Conservation (phyloP, 2,113 vertebrate genomes). For the Lota lota region DNA sequence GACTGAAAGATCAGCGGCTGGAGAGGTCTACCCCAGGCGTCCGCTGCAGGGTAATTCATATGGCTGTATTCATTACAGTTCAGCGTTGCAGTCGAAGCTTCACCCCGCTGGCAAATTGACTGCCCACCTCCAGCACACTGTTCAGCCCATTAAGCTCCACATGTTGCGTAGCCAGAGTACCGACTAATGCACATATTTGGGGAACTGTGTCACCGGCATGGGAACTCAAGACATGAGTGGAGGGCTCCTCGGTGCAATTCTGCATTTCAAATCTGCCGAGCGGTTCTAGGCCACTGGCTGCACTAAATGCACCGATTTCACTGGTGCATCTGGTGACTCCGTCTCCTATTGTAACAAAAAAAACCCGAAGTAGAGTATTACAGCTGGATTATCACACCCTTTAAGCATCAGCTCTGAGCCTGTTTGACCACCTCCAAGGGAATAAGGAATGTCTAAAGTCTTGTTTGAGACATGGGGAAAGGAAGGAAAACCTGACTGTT, state of each 20-base stretch:
- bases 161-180: background rate
- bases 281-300: background rate
- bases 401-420: no score
- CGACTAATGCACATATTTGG: slow-evolving; percentile 5
- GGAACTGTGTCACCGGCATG: background rate
- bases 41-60: background rate
- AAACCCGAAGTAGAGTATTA: background rate
- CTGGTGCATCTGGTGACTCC: background rate
- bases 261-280: background rate
- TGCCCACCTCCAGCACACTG: background rate
- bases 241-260: background rate
- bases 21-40: slow-evolving; percentile 26
- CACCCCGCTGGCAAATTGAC: slow-evolving; percentile 9
- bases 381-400: no score
- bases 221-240: background rate
- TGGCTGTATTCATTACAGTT: background rate
- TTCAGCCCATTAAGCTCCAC: background rate
- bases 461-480: no score
- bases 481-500: no score
- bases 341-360: background rate
- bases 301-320: background rate
- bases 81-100: background rate
- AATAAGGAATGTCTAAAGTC: no score
- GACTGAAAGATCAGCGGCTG: no score
- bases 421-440: no score